phyloP scores from a whole-genome alignment of 2,888 invertebrate species.

The Carpatolechia fugitivella region DNA sequence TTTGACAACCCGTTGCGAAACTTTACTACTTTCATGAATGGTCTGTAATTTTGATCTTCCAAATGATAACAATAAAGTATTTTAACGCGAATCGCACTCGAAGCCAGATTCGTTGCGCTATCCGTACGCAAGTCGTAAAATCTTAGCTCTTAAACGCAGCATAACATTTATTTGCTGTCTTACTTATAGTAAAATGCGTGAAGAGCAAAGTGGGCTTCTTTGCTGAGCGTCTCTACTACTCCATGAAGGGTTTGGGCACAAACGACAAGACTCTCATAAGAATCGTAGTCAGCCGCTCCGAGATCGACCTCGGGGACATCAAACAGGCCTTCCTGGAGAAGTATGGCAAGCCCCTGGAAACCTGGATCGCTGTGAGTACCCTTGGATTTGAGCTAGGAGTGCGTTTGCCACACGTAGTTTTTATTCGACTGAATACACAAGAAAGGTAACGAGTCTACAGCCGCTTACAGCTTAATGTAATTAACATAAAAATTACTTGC shows the following conservation, averaged over 20 bases:
- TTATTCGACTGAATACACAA: not conserved
- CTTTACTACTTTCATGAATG: too few relatives aligned
- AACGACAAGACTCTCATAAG: constrained; percentile 95
- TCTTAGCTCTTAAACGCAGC: too few relatives aligned
- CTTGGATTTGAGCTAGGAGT: constrained; percentile 9
- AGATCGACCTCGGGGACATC: constrained; percentile 95
- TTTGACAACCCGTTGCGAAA: too few relatives aligned
- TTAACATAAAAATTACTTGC: too few relatives aligned
- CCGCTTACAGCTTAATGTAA: too few relatives aligned
- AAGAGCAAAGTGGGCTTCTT: constrained; percentile 95
- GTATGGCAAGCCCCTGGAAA: constrained; percentile 90
- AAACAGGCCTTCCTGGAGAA: constrained; percentile 92
- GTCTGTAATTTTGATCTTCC: too few relatives aligned
- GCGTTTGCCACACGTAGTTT: not conserved
- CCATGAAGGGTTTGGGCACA: constrained; percentile 94
- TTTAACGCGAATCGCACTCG: too few relatives aligned
- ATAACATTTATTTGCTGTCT: too few relatives aligned
- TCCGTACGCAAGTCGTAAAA: too few relatives aligned
- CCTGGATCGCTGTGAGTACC: constrained; percentile 89
- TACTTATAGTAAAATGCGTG: constrained; percentile 90
- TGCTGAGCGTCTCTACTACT: constrained; percentile 92
- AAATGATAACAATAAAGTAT: too few relatives aligned
- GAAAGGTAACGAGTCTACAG: too few relatives aligned
- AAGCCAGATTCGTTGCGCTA: too few relatives aligned
- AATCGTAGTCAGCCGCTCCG: constrained; percentile 93